phyloP scores from a whole-genome alignment of 2,797 vertebrate species.

The Cygnus olor region DNA sequence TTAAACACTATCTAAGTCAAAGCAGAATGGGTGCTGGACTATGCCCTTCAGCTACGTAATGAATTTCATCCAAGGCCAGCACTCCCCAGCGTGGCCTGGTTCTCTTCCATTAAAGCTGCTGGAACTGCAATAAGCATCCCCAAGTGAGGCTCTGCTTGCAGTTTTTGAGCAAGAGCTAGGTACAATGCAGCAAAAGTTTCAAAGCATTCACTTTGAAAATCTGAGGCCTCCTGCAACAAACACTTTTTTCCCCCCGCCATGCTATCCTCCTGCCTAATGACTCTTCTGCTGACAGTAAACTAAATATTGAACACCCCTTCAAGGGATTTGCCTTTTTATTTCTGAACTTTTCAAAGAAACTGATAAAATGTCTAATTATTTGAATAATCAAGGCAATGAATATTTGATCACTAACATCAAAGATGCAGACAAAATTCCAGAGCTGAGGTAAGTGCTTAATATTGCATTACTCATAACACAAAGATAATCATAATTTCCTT shows the following conservation, averaged over 20 bases:
- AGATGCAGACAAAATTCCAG: not conserved
- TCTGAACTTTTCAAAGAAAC: slow-evolving; percentile 36
- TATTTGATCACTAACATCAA: slow-evolving; percentile 63
- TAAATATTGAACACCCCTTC: slow-evolving; percentile 45
- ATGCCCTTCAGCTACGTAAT: not conserved
- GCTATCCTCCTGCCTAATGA: not conserved
- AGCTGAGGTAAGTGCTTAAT: slow-evolving; percentile 18
- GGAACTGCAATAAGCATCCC: not conserved
- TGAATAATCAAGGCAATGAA: slow-evolving; percentile 57
- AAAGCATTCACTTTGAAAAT: slow-evolving; percentile 11
- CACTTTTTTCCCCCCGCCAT: not conserved
- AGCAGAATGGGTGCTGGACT: not conserved
- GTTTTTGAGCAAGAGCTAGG: not conserved
- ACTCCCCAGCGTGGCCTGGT: not conserved
- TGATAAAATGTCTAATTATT: slow-evolving; percentile 57
- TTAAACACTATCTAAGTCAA: not conserved
- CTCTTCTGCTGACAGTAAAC: slow-evolving; percentile 36
- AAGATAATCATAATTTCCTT: not conserved
- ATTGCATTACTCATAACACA: slow-evolving; percentile 1
- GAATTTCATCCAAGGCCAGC: not conserved
- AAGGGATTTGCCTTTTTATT: slow-evolving; percentile 15
- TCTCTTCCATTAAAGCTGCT: not conserved
- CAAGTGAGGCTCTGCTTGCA: not conserved
- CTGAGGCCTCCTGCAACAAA: not conserved
- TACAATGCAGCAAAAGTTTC: not conserved